phyloP scores from a whole-genome alignment of 2,797 vertebrate genomes.

The Delichon dasypus region DNA sequence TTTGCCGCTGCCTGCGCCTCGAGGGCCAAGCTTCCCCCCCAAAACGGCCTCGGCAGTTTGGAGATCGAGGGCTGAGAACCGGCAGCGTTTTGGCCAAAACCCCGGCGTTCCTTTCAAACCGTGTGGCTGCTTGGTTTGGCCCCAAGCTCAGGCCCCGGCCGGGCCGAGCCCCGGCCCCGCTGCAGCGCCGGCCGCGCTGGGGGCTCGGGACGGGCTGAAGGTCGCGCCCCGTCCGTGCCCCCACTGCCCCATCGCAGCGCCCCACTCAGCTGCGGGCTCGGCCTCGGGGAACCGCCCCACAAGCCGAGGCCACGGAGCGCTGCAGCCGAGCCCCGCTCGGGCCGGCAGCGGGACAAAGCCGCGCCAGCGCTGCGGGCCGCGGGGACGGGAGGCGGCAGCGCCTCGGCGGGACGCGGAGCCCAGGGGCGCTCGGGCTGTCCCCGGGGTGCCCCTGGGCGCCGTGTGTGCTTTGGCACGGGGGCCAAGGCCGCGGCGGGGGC shows the following conservation, averaged over 20 bases:
- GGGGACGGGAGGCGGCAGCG: rapidly evolving
- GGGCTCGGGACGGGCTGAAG: neutral
- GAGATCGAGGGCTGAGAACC: rapidly evolving
- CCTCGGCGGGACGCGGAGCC: rapidly evolving
- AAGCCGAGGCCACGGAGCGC: rapidly evolving
- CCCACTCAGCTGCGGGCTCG: rapidly evolving
- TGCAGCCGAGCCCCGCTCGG: rapidly evolving
- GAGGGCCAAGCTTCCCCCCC: rapidly evolving
- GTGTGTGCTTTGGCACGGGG: slow-evolving; percentile 15
- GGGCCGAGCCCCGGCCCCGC: too few relatives aligned
- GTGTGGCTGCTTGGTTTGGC: rapidly evolving
- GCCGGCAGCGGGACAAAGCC: rapidly evolving
- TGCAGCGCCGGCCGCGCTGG: too few relatives aligned
- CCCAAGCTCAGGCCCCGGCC: too few relatives aligned
- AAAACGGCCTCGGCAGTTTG: rapidly evolving
- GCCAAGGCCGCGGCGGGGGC: neutral
- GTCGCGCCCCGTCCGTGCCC: rapidly evolving
- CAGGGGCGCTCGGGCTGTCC: rapidly evolving
- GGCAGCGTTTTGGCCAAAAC: rapidly evolving
- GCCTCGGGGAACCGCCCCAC: rapidly evolving
- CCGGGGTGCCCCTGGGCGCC: too few relatives aligned
- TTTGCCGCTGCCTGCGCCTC: neutral
- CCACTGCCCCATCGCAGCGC: rapidly evolving
- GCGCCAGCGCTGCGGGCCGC: rapidly evolving
- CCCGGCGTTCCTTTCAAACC: rapidly evolving